Evolutionary conservation across 2,888 invertebrate genomes (phyloP).

Genomic region (Drosophila nigritarsus): DNA sequence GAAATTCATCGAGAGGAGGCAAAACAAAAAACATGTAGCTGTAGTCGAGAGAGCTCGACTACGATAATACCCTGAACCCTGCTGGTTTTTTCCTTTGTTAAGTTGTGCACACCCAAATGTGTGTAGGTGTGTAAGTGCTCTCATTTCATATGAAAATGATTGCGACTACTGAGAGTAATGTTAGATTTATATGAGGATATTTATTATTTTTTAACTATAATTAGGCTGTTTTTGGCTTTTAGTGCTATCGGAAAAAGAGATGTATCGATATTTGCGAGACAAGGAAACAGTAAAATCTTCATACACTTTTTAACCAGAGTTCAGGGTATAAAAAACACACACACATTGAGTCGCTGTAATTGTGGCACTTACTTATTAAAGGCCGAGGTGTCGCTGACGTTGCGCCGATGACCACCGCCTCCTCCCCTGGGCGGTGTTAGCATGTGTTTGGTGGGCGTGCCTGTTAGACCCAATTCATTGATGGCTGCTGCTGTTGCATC

Average conservation of each 20-base stretch:
- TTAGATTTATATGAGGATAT: background rate
- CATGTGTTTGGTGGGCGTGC: slow-evolving; percentile 82
- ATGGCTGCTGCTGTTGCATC: slow-evolving; percentile 25
- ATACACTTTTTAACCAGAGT: background rate
- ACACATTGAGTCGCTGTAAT: slow-evolving; percentile 4
- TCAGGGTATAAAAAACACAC: background rate
- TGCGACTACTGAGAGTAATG: background rate
- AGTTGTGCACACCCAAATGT: background rate
- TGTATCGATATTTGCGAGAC: background rate
- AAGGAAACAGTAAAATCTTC: background rate
- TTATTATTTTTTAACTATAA: background rate
- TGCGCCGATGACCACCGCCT: slow-evolving; percentile 88
- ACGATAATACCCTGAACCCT: background rate
- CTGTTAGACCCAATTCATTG: slow-evolving; percentile 35
- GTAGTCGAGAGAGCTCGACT: background rate
- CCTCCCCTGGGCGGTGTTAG: slow-evolving; percentile 81
- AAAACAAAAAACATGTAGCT: slow-evolving; percentile 3
- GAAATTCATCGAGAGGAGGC: slow-evolving; percentile 26
- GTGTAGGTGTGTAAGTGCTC: background rate
- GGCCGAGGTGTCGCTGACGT: slow-evolving; percentile 93
- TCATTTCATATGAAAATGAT: background rate
- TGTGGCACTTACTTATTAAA: slow-evolving; percentile 89
- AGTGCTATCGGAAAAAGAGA: background rate
- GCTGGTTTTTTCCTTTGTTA: background rate
- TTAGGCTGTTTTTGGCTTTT: background rate